These are phyloP conservation scores for Brienomyrus longianalis DNA, from an alignment of 2,113 vertebrate species.

Conservation along the genomic window DNA sequence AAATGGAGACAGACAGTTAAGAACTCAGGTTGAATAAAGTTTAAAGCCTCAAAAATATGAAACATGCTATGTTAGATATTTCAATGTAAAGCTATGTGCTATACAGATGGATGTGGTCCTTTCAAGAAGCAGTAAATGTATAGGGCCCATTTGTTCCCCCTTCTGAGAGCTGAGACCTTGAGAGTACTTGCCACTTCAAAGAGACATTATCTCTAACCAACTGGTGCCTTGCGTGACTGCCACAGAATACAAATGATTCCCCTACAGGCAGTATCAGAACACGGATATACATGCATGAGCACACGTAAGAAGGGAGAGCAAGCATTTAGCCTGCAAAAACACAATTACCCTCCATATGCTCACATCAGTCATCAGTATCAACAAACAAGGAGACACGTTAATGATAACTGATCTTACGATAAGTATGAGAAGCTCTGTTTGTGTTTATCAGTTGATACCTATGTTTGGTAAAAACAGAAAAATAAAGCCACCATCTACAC, in stretches of 20 bases:
- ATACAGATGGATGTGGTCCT: background rate
- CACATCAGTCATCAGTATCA: background rate
- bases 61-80: background rate
- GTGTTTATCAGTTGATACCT: no score
- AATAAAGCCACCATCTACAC: background rate
- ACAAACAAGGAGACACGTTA: background rate
- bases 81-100: background rate
- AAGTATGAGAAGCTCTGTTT: background rate
- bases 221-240: background rate
- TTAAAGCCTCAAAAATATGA: background rate
- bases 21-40: background rate
- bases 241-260: constrained; percentile 8
- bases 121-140: background rate
- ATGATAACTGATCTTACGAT: background rate
- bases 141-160: background rate
- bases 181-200: constrained; percentile 10
- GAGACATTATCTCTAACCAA: constrained; percentile 11
- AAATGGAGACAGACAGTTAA: constrained; percentile 11
- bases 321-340: background rate
- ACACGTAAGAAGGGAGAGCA: background rate
- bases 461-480: background rate
- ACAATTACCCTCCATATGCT: constrained; percentile 1
- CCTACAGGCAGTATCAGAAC: background rate
- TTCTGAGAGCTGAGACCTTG: constrained; percentile 1
- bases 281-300: background rate